Base-by-base conservation (phyloP, 2,797 vertebrate genomes). In the Chaetophractus vellerosus region DNA sequence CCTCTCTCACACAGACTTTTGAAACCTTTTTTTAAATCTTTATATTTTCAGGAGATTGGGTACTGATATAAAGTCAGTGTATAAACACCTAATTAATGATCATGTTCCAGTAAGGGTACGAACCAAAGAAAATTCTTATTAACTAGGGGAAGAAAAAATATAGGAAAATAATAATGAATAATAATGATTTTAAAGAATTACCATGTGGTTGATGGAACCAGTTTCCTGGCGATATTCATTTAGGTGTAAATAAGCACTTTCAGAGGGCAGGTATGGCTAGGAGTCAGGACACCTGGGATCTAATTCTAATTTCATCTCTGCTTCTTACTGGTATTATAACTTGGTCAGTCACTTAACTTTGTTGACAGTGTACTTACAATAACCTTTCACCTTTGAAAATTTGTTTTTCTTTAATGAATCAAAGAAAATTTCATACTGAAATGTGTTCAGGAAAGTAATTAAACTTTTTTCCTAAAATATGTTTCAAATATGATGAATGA, bases 71-170 rank as follows among this genome's bases (percentile, higher is more conserved):
- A 69, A 87, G 64, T 91, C 72, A 33, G 63, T 45, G 8, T 45
- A 45, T 45, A 88, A 94, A 59, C 26, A 64, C 55, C 45, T 93
- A 63, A 45, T 36, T 87, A 68, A 63, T 31, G 81, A 45, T 6
- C 36, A 5, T 78, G 28, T 55, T 95, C n/a, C n/a, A 64, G 24
- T 9, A 55, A 10, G 2, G 66, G 38, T 8, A n/a, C 87, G 61
- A 93, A 76, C 45, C 33, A 76, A 81, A 93, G n/a, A 48, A 80
- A 90, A 26, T 90, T 28, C 36, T 76, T 64, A 76, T 78, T 66
- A 82, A 82, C n/a, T 68, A 66, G 23, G 63, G 74, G 33, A 59
- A 74, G 64, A n/a, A 63, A 64, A 68, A 68, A 52, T 33, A 9
- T 81, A 38, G 14, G 26, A 63, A 75, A 80, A 31, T 57, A 76